Evolutionary conservation across 2,888 invertebrate species (phyloP).

Genomic region (Folsomia candida): DNA sequence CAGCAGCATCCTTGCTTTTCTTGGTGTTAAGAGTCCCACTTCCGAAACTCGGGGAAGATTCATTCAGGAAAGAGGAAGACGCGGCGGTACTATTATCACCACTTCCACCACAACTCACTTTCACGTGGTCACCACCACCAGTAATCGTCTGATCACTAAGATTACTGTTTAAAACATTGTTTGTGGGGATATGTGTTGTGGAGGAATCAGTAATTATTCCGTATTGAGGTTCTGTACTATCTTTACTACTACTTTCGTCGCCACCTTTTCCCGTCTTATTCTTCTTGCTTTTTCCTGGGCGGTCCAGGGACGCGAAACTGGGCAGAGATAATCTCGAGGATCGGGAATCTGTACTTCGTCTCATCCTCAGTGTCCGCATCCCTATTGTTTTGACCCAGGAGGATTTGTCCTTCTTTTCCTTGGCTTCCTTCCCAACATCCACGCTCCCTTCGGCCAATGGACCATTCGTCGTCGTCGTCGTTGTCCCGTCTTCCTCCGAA

Average conservation of each 20-base stretch:
- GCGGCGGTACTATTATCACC: not conserved
- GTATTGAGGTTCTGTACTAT: not conserved
- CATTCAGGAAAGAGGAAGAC: not conserved
- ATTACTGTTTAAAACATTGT: too few species aligned
- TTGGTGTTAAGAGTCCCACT: not conserved
- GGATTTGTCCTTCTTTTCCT: slow-evolving; percentile 43
- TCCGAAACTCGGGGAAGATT: not conserved
- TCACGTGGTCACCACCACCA: too few species aligned
- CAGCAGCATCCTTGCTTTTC: not conserved
- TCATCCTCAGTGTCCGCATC: slow-evolving; percentile 44
- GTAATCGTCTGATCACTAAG: too few species aligned
- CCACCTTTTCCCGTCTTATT: not conserved
- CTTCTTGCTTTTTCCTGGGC: slow-evolving; percentile 19
- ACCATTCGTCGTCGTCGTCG: not conserved
- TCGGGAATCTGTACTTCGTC: slow-evolving; percentile 36
- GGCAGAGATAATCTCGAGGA: slow-evolving; percentile 37
- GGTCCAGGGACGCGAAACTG: slow-evolving; percentile 28
- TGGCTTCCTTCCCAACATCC: slow-evolving; percentile 45
- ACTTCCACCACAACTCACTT: not conserved
- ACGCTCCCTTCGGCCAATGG: slow-evolving; percentile 22
- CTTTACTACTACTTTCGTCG: not conserved
- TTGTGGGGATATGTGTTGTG: too few species aligned
- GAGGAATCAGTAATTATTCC: too few species aligned
- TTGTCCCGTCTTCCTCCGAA: too few species aligned
- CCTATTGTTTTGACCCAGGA: slow-evolving; percentile 50